Evolutionary conservation across 2,888 invertebrate species (phyloP).

Genomic region (Alentia gelatinosa): DNA sequence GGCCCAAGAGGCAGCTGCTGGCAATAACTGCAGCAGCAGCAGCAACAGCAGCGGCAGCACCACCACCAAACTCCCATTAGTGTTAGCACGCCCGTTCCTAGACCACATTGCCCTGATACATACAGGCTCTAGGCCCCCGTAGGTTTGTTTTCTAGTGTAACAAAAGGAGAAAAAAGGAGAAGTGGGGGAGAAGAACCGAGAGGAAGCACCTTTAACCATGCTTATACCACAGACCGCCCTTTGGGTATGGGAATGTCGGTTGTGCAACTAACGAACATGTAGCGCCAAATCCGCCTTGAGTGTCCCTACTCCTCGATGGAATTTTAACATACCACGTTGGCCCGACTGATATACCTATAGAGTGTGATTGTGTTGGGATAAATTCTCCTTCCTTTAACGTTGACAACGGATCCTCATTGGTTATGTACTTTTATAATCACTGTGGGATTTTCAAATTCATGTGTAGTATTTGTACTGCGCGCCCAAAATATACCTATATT

Average conservation of each 20-base stretch:
- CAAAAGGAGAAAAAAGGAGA: background rate
- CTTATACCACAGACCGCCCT: background rate
- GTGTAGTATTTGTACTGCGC: constrained; percentile 19
- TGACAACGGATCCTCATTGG: constrained; percentile 24
- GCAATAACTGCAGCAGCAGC: background rate
- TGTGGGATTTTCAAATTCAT: constrained; percentile 24
- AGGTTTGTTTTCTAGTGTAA: constrained; percentile 15
- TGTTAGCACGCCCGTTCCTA: background rate
- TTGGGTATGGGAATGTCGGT: background rate
- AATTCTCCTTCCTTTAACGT: background rate
- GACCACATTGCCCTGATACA: background rate
- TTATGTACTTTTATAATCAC: background rate
- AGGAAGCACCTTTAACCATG: background rate
- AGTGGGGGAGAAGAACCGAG: background rate
- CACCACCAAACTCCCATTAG: background rate
- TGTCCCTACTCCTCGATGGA: background rate
- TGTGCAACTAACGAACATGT: background rate
- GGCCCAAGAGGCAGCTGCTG: background rate
- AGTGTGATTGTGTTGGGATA: background rate
- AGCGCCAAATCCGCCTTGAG: background rate
- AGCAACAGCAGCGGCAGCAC: no score
- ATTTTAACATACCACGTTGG: background rate
- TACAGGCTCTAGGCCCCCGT: constrained; percentile 18
- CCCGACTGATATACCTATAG: background rate
- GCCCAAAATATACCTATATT: constrained; percentile 5